Conservation (phyloP, 2,888 invertebrate species). For the Aphidius colemani region DNA sequence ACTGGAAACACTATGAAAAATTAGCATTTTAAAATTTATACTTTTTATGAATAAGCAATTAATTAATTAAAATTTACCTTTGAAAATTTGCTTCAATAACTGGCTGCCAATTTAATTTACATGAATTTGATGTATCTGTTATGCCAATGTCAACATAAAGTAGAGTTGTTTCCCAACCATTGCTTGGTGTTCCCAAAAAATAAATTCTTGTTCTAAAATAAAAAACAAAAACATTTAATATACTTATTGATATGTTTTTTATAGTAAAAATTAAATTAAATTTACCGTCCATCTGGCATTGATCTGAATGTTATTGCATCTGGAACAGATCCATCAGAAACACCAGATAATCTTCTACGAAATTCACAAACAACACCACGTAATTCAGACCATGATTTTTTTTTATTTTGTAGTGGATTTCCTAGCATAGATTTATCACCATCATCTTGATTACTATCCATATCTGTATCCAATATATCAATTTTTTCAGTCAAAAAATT, state of each 20-base stretch:
- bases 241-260: not conserved
- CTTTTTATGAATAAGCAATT: not conserved
- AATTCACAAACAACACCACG: constrained; percentile 80
- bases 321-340: constrained; percentile 79
- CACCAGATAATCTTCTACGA: constrained; percentile 75
- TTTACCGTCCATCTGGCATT: constrained; percentile 70
- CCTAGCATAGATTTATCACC: constrained; percentile 32
- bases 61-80: constrained; percentile 39
- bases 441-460: constrained; percentile 44
- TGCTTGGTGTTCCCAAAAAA: constrained; percentile 85
- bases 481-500: not conserved
- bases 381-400: constrained; percentile 77
- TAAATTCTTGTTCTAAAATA: constrained; percentile 76
- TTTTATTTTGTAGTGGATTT: constrained; percentile 35
- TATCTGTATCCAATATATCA: constrained; percentile 20
- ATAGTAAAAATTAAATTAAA: not conserved
- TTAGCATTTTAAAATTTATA: constrained; percentile 16
- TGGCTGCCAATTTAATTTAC: constrained; percentile 77
- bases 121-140: constrained; percentile 64
- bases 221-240: constrained; percentile 7
- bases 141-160: constrained; percentile 82
- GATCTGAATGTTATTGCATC: constrained; percentile 81
- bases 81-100: constrained; percentile 78
- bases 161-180: constrained; percentile 88
- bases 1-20: constrained; percentile 56